These are phyloP conservation scores for Trissolcus brochymenae DNA, from an alignment of 2,888 invertebrate species.

Conservation along the genomic window DNA sequence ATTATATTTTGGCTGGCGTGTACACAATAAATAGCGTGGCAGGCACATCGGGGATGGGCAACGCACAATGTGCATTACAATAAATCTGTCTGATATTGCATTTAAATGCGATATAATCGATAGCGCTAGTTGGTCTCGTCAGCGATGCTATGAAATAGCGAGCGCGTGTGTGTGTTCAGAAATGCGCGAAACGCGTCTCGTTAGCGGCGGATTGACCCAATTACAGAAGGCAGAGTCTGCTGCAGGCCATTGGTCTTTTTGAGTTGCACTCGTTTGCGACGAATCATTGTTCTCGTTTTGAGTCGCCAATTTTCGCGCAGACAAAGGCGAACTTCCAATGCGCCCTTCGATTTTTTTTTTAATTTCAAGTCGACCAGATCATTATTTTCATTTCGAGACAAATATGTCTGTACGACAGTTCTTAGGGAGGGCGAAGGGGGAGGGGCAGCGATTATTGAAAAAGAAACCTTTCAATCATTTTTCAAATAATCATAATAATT, in stretches of 20 bases:
- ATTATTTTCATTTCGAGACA: constrained; percentile 15
- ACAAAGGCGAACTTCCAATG: constrained; percentile 23
- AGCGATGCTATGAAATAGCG: constrained; percentile 52
- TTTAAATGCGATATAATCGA: constrained; percentile 58
- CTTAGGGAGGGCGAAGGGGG: no score
- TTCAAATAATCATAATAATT: no score
- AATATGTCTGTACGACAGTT: constrained; percentile 6
- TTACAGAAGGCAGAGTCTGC: constrained; percentile 69
- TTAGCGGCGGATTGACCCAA: constrained; percentile 70
- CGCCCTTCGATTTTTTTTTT: constrained; percentile 34
- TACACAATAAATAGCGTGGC: constrained; percentile 56
- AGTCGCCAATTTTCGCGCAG: constrained; percentile 52
- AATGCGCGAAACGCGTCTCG: constrained; percentile 67
- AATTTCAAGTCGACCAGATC: constrained; percentile 15
- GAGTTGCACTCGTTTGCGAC: constrained; percentile 55
- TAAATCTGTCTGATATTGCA: constrained; percentile 59
- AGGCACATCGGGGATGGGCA: constrained; percentile 43
- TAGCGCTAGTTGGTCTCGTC: constrained; percentile 53
- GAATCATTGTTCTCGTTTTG: constrained; percentile 52
- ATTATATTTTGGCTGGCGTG: constrained; percentile 58
- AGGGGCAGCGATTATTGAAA: no score
- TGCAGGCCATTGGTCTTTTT: constrained; percentile 61
- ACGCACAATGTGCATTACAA: constrained; percentile 54
- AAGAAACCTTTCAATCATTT: no score
- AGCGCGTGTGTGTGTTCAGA: constrained; percentile 48